phyloP scores from a whole-genome alignment of 2,113 vertebrate genomes.

The Sebastes schlegelii region DNA sequence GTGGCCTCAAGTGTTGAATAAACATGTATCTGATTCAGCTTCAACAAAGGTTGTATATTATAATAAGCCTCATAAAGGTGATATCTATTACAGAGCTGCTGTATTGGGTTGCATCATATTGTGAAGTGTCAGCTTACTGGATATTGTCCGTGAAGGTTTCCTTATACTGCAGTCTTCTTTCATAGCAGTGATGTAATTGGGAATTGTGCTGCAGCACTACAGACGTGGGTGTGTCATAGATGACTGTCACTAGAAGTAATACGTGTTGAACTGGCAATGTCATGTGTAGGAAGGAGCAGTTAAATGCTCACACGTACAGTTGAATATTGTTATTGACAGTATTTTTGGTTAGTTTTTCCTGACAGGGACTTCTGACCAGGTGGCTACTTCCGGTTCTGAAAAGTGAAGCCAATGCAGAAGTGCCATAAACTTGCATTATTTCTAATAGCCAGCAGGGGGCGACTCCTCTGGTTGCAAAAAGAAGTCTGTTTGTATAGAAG shows the following conservation, averaged over 20 bases:
- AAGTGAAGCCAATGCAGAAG: no score
- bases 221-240: background rate
- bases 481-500: no score
- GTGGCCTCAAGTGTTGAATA: background rate
- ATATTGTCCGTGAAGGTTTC: background rate
- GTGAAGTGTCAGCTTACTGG: constrained; percentile 8
- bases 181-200: constrained; percentile 1
- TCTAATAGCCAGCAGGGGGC: no score
- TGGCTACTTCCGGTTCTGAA: no score
- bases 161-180: background rate
- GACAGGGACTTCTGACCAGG: no score
- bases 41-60: background rate
- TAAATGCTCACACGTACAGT: background rate
- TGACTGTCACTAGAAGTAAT: background rate
- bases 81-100: background rate
- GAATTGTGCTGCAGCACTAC: background rate
- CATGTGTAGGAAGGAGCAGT: background rate
- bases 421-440: no score
- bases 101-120: background rate
- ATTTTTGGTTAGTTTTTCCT: background rate
- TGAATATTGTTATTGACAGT: background rate
- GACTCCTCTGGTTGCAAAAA: no score
- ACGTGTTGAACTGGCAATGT: background rate
- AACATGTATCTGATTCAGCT: background rate
- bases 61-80: background rate